phyloP scores from a whole-genome alignment of 2,888 invertebrate genomes.

The Pyrochroa serraticornis region DNA sequence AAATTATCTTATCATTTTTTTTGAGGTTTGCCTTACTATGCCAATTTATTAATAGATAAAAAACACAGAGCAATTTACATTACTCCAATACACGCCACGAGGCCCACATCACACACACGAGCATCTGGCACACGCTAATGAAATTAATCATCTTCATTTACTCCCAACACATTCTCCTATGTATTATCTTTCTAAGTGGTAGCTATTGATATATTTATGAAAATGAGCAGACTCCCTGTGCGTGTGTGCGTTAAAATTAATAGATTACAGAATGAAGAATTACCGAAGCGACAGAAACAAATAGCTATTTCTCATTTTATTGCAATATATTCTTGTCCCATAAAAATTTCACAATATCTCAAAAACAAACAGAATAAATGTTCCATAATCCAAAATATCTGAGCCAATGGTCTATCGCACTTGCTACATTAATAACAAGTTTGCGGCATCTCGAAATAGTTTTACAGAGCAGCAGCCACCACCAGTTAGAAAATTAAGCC shows the following conservation, averaged over 20 bases:
- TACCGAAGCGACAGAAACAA: not conserved
- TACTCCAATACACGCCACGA: too few relatives aligned
- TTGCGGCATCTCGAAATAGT: not conserved
- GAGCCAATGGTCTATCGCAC: not conserved
- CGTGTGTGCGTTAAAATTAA: not conserved
- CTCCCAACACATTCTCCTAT: not conserved
- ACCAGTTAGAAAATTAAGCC: not conserved
- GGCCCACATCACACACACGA: not conserved
- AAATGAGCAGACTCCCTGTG: not conserved
- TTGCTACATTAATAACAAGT: not conserved
- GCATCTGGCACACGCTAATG: not conserved
- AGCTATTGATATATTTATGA: conserved; percentile 2
- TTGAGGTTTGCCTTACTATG: not conserved
- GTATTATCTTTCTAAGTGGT: not conserved
- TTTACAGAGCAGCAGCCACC: not conserved
- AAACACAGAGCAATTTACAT: not conserved
- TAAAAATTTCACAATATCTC: not conserved
- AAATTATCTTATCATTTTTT: too few relatives aligned
- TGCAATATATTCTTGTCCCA: not conserved
- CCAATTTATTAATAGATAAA: not conserved
- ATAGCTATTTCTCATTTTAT: not conserved
- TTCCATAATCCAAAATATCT: not conserved
- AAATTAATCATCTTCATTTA: conserved; percentile 3
- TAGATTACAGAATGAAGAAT: not conserved
- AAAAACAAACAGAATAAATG: not conserved